Conservation (phyloP, 2,888 invertebrate genomes). For the Microchrysa polita region DNA sequence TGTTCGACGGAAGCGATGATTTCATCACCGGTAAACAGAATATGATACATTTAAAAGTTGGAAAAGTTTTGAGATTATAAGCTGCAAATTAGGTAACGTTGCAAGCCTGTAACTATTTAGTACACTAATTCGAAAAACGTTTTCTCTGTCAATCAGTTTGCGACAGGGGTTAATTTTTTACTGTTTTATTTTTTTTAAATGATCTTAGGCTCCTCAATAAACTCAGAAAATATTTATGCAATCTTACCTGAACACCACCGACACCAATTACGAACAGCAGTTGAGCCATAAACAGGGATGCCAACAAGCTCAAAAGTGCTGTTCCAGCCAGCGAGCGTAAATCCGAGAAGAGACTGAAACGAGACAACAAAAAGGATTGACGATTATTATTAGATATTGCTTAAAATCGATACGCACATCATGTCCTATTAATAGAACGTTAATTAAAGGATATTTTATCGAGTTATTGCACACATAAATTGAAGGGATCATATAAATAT, state of each 20-base stretch:
- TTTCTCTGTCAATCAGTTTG: too few species aligned
- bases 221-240: not conserved
- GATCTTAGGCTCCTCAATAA: too few species aligned
- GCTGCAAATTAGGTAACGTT: too few species aligned
- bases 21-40: too few species aligned
- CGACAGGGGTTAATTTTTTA: too few species aligned
- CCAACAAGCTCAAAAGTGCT: constrained; percentile 73
- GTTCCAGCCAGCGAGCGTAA: constrained; percentile 73
- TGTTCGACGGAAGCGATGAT: too few species aligned
- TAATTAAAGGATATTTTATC: constrained; percentile 46
- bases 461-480: not conserved
- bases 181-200: too few species aligned
- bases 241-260: constrained; percentile 71
- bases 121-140: too few species aligned
- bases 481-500: not conserved
- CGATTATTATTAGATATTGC: not conserved
- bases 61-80: too few species aligned
- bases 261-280: constrained; percentile 74
- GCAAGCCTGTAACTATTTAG: too few species aligned
- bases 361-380: too few species aligned
- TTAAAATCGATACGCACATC: not conserved
- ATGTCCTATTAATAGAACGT: constrained; percentile 17
- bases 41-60: too few species aligned
- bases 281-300: constrained; percentile 74
- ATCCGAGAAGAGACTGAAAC: constrained; percentile 74